Evolutionary conservation across 2,888 invertebrate species (phyloP).

Genomic region (Catocala sponsa): DNA sequence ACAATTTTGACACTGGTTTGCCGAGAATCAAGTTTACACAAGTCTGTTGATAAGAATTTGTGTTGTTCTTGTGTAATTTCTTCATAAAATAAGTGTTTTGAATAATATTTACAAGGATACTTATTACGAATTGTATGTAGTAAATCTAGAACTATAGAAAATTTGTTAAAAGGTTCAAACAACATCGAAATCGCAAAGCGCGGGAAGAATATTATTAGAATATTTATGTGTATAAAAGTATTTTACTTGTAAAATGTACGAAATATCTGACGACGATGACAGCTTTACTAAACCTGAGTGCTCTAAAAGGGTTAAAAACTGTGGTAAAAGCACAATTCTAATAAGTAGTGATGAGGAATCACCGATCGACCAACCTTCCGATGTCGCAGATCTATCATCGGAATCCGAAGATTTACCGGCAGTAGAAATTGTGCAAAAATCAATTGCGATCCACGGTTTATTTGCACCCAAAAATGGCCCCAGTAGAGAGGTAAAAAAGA

Average conservation of each 20-base stretch:
- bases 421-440: constrained; percentile 25
- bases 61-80: background rate
- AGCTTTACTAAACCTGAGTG: constrained; percentile 51
- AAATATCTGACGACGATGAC: constrained; percentile 72
- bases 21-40: too few relatives aligned
- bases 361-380: background rate
- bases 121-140: too few relatives aligned
- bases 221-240: background rate
- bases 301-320: constrained; percentile 4
- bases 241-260: constrained; percentile 16
- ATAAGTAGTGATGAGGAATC: constrained; percentile 33
- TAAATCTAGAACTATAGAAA: too few relatives aligned
- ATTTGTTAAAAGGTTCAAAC: background rate
- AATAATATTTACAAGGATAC: too few relatives aligned
- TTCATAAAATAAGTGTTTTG: background rate
- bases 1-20: too few relatives aligned
- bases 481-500: constrained; percentile 4
- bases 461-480: constrained; percentile 32
- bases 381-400: background rate
- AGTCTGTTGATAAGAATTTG: too few relatives aligned
- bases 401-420: constrained; percentile 36
- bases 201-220: constrained; percentile 10
- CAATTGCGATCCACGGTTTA: constrained; percentile 31
- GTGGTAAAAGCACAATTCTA: constrained; percentile 11
- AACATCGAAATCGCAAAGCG: constrained; percentile 11